Evolutionary conservation across 1,140 invertebrate genomes (phyloP).

Genomic region (Penaeus japonicus): DNA sequence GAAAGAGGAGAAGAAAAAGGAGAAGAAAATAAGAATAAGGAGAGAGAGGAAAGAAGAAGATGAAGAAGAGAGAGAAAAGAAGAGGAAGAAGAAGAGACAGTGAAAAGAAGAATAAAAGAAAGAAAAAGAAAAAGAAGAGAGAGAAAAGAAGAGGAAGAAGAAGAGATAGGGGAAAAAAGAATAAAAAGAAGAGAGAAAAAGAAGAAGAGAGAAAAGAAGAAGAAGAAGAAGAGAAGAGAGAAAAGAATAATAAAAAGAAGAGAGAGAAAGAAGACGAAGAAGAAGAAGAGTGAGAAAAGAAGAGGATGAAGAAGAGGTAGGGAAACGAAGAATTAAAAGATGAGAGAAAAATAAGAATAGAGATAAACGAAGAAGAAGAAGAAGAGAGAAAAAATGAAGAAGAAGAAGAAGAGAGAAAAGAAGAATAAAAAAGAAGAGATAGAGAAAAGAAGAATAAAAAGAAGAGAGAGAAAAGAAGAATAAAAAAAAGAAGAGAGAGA

Average conservation of each 20-base stretch:
- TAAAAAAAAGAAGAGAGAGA: no score
- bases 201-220: no score
- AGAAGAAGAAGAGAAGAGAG: neutral
- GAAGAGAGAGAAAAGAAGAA: no score
- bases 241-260: neutral
- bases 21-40: no score
- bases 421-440: neutral
- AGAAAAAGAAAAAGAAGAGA: neutral
- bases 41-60: neutral
- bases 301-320: neutral
- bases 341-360: neutral
- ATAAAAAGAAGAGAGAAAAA: no score
- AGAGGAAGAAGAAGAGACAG: neutral
- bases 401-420: neutral
- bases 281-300: neutral
- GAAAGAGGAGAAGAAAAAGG: no score
- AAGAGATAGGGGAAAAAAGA: neutral
- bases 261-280: neutral
- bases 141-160: neutral
- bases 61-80: neutral
- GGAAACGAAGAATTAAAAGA: neutral
- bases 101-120: neutral
- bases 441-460: neutral
- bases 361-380: neutral
- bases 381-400: neutral